Percentiles rank a stretch among this genome's conserved stretches.
Conservation (phyloP, 2,113 vertebrate species). For the Notiomystis cincta region DNA sequence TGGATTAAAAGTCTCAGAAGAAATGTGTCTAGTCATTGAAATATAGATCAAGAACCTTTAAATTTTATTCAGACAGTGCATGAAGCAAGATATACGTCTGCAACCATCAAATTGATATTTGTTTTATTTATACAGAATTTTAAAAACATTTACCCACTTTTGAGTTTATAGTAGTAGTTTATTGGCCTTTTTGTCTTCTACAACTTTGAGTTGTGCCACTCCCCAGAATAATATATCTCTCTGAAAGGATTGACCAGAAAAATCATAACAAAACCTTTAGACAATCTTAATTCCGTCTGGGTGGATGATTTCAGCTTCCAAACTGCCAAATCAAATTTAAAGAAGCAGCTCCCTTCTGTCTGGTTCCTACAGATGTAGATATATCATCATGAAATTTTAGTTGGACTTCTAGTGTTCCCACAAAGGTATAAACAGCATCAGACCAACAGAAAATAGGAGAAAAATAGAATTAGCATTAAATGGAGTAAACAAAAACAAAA, state of each 20-base stretch:
- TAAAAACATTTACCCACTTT: not conserved
- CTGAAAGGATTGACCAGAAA: not conserved
- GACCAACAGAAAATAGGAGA: not conserved
- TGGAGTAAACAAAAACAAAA: not conserved
- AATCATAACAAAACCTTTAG: not conserved
- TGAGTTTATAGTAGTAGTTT: not conserved
- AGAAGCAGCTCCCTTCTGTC: not conserved
- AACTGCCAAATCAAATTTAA: not conserved
- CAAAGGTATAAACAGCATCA: not conserved
- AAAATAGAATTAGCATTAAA: not conserved
- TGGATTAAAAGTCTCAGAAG: not conserved
- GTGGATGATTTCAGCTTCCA: not conserved
- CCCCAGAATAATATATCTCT: not conserved
- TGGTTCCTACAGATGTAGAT: not conserved
- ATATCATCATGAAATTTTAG: not conserved
- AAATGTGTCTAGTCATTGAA: not conserved
- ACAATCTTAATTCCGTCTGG: not conserved
- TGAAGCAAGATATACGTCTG: not conserved
- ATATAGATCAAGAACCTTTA: not conserved
- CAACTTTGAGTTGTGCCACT: not conserved
- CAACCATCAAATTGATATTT: not conserved
- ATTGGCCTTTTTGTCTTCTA: not conserved
- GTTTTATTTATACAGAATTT: not conserved
- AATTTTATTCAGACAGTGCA: not conserved
- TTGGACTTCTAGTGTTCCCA: not conserved